Percentiles rank a stretch among this genome's conserved stretches.
Conservation (phyloP, 2,888 invertebrate species). For the Abrostola triplasia region DNA sequence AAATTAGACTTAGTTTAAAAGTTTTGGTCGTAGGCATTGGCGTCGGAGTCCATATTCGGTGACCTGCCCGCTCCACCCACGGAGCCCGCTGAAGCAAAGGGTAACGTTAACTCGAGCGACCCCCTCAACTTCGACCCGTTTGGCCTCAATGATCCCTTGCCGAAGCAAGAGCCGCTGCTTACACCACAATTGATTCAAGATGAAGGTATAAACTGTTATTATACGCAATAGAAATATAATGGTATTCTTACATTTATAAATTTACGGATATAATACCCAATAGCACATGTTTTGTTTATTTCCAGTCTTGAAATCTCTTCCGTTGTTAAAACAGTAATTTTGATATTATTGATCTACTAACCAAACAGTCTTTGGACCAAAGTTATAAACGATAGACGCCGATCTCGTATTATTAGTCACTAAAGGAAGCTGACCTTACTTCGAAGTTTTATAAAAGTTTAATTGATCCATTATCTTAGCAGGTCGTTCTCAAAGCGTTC, state of each 20-base stretch:
- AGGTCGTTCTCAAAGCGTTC: constrained; percentile 78
- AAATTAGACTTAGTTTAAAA: background rate
- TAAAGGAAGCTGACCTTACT: background rate
- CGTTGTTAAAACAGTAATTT: too few species aligned
- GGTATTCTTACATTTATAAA: background rate
- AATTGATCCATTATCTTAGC: constrained; percentile 5
- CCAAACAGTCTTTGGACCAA: too few species aligned
- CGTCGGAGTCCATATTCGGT: constrained; percentile 78
- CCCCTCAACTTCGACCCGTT: constrained; percentile 90
- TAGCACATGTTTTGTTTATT: too few species aligned
- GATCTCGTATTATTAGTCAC: background rate
- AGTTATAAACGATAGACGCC: too few species aligned
- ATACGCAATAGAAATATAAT: background rate
- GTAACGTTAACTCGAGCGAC: constrained; percentile 66
- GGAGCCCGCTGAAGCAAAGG: constrained; percentile 49
- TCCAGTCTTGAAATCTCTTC: too few species aligned
- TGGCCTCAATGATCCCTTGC: constrained; percentile 85
- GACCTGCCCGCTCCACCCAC: constrained; percentile 75
- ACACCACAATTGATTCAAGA: constrained; percentile 75
- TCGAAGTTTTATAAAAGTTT: background rate
- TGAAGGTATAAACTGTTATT: constrained; percentile 65
- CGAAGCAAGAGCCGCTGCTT: constrained; percentile 79
- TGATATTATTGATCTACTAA: too few species aligned
- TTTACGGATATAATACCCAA: too few species aligned
- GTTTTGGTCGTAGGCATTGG: constrained; percentile 65